Evolutionary conservation across 1,140 invertebrate species (phyloP).

Genomic region (Drosophila obscura): DNA sequence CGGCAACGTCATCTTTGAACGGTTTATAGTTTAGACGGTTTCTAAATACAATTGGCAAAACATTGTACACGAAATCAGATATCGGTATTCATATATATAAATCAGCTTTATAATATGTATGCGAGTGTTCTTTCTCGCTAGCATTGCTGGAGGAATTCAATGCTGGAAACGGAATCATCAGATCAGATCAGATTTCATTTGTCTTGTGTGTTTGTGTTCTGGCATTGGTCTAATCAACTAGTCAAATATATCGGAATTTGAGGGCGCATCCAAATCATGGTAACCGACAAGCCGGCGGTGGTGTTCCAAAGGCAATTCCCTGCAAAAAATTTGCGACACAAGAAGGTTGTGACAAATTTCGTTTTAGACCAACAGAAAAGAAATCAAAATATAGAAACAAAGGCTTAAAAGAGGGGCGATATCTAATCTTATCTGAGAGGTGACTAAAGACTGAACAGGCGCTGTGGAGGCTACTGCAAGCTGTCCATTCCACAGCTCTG

Average conservation of each 20-base stretch:
- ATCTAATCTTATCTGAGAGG: no score
- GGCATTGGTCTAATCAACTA: constrained; percentile 61
- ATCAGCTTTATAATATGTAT: constrained; percentile 32
- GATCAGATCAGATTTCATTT: no score
- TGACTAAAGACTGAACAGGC: constrained; percentile 7
- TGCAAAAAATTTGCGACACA: constrained; percentile 84
- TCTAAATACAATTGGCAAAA: constrained; percentile 36
- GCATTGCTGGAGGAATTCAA: constrained; percentile 44
- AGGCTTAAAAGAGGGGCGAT: constrained; percentile 13
- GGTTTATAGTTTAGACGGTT: constrained; percentile 10
- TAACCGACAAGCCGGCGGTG: constrained; percentile 84
- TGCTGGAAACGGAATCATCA: no score
- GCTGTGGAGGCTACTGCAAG: no score
- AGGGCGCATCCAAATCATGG: constrained; percentile 84
- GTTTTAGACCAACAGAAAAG: constrained; percentile 62
- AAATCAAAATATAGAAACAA: constrained; percentile 55
- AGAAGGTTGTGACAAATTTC: constrained; percentile 80
- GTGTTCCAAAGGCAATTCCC: constrained; percentile 83
- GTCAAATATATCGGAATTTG: constrained; percentile 83
- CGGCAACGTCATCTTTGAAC: constrained; percentile 16
- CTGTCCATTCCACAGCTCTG: no score
- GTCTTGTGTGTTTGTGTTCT: constrained; percentile 6
- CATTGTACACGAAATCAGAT: constrained; percentile 42
- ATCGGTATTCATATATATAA: constrained; percentile 31
- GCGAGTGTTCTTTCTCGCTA: constrained; percentile 16